phyloP scores from a whole-genome alignment of 1,140 invertebrate genomes.

The Diuraphis noxia region DNA sequence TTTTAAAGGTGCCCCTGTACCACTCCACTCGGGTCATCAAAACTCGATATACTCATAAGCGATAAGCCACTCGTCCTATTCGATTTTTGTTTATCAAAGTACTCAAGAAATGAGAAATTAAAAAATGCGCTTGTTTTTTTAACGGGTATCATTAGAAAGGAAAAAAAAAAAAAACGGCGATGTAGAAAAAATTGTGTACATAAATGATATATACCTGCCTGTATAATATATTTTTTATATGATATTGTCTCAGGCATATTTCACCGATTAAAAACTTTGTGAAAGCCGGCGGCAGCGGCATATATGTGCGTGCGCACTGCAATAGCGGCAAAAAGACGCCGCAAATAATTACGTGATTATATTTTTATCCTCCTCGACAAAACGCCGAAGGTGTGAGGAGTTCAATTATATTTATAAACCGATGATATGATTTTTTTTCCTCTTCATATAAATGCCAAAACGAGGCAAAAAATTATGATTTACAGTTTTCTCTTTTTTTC shows the following conservation, averaged over 20 bases:
- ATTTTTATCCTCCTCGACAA: conserved; percentile 39
- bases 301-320: background rate
- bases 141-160: too few species aligned
- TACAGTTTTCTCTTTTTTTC: conserved; percentile 38
- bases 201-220: background rate
- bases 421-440: background rate
- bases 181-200: background rate
- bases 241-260: conserved; percentile 36
- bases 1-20: too few species aligned
- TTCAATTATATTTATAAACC: conserved; percentile 24
- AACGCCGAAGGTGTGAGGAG: conserved; percentile 43
- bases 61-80: too few species aligned
- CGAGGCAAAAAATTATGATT: conserved; percentile 37
- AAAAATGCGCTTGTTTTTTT: too few species aligned
- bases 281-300: conserved; percentile 26
- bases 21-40: too few species aligned
- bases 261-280: conserved; percentile 47
- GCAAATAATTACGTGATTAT: conserved; percentile 49
- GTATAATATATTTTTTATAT: background rate
- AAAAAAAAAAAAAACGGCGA: too few species aligned
- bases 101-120: too few species aligned
- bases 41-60: too few species aligned
- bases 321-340: conserved; percentile 34
- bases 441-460: conserved; percentile 11
- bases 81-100: too few species aligned